phyloP scores from a whole-genome alignment of 2,888 invertebrate species.

The Parapristionchus giblindavisi region DNA sequence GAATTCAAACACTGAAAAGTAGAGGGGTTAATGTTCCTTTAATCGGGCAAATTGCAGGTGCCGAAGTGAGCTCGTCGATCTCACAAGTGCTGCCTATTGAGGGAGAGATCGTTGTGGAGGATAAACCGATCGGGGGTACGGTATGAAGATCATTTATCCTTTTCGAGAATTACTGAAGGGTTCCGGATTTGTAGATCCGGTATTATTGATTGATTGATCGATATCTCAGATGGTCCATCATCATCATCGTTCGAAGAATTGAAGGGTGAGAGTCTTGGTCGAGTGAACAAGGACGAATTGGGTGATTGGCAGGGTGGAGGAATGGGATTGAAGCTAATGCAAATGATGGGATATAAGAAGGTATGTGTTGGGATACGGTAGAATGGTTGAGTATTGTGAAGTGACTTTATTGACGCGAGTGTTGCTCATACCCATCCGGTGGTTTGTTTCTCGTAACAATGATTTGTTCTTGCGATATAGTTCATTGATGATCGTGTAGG shows the following conservation, averaged over 20 bases:
- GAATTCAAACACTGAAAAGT: no score
- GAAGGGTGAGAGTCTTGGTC: conserved; percentile 21
- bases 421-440: no score
- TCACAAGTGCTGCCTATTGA: conserved; percentile 23
- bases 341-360: conserved; percentile 56
- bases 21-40: no score
- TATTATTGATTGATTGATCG: background rate
- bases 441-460: no score
- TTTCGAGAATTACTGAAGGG: background rate
- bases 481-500: no score
- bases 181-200: background rate
- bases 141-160: background rate
- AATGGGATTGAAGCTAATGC: conserved; percentile 54
- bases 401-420: no score
- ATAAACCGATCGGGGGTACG: conserved; percentile 5
- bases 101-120: conserved; percentile 34
- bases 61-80: conserved; percentile 29
- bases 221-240: conserved; percentile 9
- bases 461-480: no score
- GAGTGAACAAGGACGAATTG: conserved; percentile 35
- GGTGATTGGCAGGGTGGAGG: conserved; percentile 56
- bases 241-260: conserved; percentile 10
- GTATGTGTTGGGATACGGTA: conserved; percentile 23
- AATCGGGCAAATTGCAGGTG: conserved; percentile 1
- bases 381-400: background rate